Evolutionary conservation across 2,888 invertebrate genomes (phyloP).

Genomic region (Eledona agricola): DNA sequence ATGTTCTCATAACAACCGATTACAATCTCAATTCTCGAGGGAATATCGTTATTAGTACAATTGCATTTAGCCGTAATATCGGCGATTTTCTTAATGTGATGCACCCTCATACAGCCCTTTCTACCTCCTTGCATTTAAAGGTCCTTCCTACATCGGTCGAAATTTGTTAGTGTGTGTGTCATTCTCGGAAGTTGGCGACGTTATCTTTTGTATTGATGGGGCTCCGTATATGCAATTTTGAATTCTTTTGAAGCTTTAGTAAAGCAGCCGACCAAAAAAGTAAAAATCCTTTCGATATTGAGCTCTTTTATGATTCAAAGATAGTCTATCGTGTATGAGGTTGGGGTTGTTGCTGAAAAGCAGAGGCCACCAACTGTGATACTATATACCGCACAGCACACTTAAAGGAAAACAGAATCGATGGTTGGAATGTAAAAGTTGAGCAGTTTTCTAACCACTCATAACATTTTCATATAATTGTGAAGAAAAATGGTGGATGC

Average conservation of each 20-base stretch:
- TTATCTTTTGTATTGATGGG: conserved; percentile 28
- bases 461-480: too few species aligned
- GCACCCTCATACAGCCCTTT: conserved; percentile 43
- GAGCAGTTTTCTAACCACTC: too few species aligned
- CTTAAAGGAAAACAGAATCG: too few species aligned
- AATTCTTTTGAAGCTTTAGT: conserved; percentile 36
- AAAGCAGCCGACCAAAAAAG: conserved; percentile 24
- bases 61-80: conserved; percentile 28
- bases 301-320: conserved; percentile 25
- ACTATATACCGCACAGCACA: conserved; percentile 4
- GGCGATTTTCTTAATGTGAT: conserved; percentile 44
- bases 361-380: conserved; percentile 5
- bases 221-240: conserved; percentile 36
- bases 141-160: too few species aligned
- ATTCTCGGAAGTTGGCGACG: conserved; percentile 8
- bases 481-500: conserved; percentile 15
- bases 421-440: too few species aligned
- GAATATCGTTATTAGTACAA: conserved; percentile 19
- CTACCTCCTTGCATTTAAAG: conserved; percentile 41
- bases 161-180: not conserved
- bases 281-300: conserved; percentile 33
- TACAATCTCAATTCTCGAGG: conserved; percentile 10
- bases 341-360: conserved; percentile 11
- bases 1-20: too few species aligned
- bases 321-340: conserved; percentile 17